These are phyloP conservation scores for Heterodera carotae DNA, from an alignment of 1,140 invertebrate genomes.

Conservation along the genomic window DNA sequence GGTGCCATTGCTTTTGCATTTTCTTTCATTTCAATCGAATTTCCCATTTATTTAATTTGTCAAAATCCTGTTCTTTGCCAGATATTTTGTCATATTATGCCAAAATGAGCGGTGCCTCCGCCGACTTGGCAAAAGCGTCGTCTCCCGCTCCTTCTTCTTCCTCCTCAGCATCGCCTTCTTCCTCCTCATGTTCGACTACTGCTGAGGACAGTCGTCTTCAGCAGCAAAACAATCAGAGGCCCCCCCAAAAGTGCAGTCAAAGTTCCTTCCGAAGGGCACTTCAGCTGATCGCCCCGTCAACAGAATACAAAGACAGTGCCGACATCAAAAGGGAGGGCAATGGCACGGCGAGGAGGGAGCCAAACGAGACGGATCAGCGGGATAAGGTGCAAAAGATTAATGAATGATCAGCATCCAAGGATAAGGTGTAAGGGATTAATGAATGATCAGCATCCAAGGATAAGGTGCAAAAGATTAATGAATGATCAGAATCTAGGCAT, in stretches of 20 bases:
- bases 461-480: background rate
- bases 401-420: background rate
- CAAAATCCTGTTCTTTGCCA: background rate
- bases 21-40: background rate
- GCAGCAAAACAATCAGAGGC: background rate
- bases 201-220: background rate
- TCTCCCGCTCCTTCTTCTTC: background rate
- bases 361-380: background rate
- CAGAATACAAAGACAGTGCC: background rate
- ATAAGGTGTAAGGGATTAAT: background rate
- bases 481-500: background rate
- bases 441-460: background rate
- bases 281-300: background rate
- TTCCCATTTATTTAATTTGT: background rate
- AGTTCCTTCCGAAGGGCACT: slow-evolving; percentile 5
- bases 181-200: background rate
- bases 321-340: background rate
- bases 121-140: background rate
- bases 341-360: background rate
- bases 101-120: background rate
- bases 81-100: background rate
- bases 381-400: background rate
- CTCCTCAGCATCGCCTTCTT: background rate
- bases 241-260: background rate
- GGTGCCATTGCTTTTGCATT: background rate